A percentile compares a stretch with the other conserved stretches of the same genome.
phyloP scores from a whole-genome alignment of 2,113 vertebrate genomes.

The Sinosuthora webbiana region DNA sequence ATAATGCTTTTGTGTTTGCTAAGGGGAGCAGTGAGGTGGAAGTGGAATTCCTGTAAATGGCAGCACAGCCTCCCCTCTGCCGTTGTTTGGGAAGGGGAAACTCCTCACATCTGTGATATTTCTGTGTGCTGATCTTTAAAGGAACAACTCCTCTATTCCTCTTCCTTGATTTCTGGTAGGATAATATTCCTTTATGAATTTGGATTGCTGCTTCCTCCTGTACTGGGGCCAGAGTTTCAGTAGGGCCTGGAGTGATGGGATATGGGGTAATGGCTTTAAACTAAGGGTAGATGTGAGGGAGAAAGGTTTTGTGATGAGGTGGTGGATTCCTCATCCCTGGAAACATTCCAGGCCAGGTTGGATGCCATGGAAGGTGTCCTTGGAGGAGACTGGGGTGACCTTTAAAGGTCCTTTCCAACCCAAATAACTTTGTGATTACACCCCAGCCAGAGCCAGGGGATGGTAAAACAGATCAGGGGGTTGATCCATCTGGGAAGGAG shows the following conservation, averaged over 20 bases:
- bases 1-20: background rate
- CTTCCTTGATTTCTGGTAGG: background rate
- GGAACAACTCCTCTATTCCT: background rate
- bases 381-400: background rate
- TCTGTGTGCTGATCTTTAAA: background rate
- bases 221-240: background rate
- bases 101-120: background rate
- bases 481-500: background rate
- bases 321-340: background rate
- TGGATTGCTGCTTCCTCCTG: background rate
- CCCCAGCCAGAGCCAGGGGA: background rate
- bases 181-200: background rate
- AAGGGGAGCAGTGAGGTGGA: background rate
- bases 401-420: background rate
- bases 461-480: background rate
- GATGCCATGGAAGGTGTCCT: background rate
- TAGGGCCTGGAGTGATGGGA: background rate
- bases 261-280: background rate
- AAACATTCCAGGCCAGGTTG: background rate
- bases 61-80: background rate
- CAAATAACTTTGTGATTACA: background rate
- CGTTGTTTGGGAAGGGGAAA: background rate
- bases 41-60: background rate
- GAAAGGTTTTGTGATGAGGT: background rate
- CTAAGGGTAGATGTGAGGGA: accelerated